Base-by-base conservation (phyloP, 2,797 vertebrate species). In the Botia almorhae region DNA sequence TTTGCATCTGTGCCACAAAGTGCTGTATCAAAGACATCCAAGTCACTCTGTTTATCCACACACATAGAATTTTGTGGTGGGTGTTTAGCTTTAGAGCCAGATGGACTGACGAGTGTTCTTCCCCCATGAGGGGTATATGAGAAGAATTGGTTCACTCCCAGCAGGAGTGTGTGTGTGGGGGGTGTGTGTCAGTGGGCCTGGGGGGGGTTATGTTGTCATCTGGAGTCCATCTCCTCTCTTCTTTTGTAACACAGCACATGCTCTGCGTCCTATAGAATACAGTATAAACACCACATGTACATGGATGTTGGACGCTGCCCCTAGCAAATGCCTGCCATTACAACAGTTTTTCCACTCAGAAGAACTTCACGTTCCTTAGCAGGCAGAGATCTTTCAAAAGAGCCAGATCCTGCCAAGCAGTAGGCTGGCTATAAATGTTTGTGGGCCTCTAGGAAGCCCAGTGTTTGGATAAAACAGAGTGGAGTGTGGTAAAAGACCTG, bases 371-470 rank as follows among this genome's bases (percentile, higher is more conserved):
- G 85, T 89, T 82, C 87, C 86, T 87, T 46, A 7, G 36, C 80
- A 85, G 81, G 69, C 81, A 58, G 81, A 70, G 63, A 68, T 80
- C 85, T 88, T 88, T 88, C 85, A 90, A 87, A 83, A 14, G 12
- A 73, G 16, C 16, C 69, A 7, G 69, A 76, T 78, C 58, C 83
- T 89, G 89, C 92, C 90, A 90, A 88, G 78, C 87, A 70, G 83
- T 48, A 86, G 82, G 73, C 60, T 86, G 79, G 85, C 74, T 84
- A 79, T 90, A 89, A 93, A 91, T 89, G 88, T 90, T 91, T 87
- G 87, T 87, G 83, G 84, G 81, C 80, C 74, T 74, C 64, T 65
- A 76, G 70, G 79, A 78, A 85, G 78, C 78, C 63, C 74, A 81
- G 82, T 60, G 73, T 73, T 80, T 58, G 86, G 56, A 80, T 43